A percentile compares a stretch with the other conserved stretches of the same genome.
phyloP scores from a whole-genome alignment of 2,113 vertebrate species.

The Aptenodytes patagonicus region DNA sequence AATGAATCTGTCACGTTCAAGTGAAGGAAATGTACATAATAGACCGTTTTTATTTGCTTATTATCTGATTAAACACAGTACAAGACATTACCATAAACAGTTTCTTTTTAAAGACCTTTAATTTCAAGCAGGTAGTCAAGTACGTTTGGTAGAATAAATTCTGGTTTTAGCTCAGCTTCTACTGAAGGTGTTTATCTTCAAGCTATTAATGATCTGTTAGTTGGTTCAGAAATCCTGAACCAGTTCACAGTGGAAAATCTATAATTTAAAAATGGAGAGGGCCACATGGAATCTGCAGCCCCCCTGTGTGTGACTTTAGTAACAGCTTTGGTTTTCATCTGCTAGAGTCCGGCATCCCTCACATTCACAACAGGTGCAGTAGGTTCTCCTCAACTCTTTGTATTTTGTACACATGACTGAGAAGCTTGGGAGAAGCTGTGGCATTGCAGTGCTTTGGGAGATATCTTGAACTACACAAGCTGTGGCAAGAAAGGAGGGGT shows the following conservation, averaged over 20 bases:
- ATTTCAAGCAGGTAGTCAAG: not conserved
- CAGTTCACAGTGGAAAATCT: not conserved
- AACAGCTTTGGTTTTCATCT: not conserved
- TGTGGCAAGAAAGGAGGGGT: not conserved
- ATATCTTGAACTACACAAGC: not conserved
- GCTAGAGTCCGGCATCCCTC: not conserved
- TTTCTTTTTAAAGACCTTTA: not conserved
- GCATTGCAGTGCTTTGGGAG: not conserved
- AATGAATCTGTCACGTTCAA: not conserved
- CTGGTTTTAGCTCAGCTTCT: not conserved
- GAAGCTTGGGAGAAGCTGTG: not conserved
- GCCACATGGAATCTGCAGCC: not conserved
- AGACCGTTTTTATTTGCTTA: not conserved
- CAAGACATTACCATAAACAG: not conserved
- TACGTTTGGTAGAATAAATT: not conserved
- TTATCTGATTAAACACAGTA: not conserved
- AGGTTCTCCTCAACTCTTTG: not conserved
- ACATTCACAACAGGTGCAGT: not conserved
- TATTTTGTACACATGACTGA: not conserved
- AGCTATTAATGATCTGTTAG: not conserved
- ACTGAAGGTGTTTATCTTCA: not conserved
- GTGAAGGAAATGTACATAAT: not conserved
- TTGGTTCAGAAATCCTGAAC: not conserved
- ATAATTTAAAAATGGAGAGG: not conserved
- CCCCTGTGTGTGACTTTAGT: accelerated